Conservation (phyloP, 1,140 invertebrate genomes). For the Cotesia chilonis region DNA sequence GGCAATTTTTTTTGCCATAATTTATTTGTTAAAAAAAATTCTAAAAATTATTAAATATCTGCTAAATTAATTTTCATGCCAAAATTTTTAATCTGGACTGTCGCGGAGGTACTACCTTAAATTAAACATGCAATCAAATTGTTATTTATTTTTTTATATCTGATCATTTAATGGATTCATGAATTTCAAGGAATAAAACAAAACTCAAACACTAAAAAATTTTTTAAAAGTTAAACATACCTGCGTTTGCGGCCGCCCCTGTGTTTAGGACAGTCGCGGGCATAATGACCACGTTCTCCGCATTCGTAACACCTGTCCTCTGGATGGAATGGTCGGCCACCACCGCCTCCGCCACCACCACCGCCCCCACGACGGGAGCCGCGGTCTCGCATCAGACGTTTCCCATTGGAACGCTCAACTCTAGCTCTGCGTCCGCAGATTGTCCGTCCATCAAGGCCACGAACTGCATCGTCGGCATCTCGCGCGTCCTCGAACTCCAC, state of each 20-base stretch:
- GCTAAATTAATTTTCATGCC: no score
- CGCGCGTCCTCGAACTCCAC: constrained; percentile 91
- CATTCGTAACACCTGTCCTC: constrained; percentile 93
- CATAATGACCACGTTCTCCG: constrained; percentile 90
- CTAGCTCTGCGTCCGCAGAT: constrained; percentile 89
- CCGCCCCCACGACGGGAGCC: constrained; percentile 68
- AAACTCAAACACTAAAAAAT: not conserved
- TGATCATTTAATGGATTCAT: constrained; percentile 18
- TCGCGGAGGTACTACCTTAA: no score
- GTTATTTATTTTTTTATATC: constrained; percentile 14
- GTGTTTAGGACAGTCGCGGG: constrained; percentile 83
- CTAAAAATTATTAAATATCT: no score
- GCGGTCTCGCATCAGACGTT: constrained; percentile 61
- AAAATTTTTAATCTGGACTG: no score
- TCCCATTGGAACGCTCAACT: constrained; percentile 91
- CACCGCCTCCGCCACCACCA: constrained; percentile 71
- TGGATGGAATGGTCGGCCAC: constrained; percentile 77
- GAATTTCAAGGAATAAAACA: constrained; percentile 19
- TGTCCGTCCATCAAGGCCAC: constrained; percentile 77
- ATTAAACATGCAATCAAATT: no score
- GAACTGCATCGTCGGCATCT: constrained; percentile 93
- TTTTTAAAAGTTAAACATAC: constrained; percentile 59
- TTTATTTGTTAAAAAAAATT: no score
- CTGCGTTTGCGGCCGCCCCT: constrained; percentile 66
- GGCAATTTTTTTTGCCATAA: no score